Evolutionary conservation across 2,888 invertebrate species (phyloP).

Genomic region (Eilema sororculum): DNA sequence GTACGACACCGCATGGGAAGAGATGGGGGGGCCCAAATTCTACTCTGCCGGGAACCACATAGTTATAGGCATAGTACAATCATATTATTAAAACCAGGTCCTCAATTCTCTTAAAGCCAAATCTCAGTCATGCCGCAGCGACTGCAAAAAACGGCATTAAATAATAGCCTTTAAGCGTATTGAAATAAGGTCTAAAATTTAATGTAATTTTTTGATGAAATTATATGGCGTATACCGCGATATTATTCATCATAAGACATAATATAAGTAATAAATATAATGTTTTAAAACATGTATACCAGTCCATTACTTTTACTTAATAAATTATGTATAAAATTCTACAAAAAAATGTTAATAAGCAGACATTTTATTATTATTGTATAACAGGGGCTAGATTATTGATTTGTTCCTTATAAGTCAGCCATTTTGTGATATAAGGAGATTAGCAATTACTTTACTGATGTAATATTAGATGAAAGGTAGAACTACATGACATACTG

Average conservation of each 20-base stretch:
- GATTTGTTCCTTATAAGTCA: neutral
- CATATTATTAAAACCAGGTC: no score
- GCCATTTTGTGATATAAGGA: neutral
- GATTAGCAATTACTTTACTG: neutral
- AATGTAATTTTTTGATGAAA: neutral
- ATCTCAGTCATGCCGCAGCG: no score
- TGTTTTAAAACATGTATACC: neutral
- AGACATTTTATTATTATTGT: constrained; percentile 10
- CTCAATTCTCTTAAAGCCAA: no score
- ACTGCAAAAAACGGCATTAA: no score
- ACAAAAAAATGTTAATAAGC: constrained; percentile 13
- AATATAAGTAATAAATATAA: neutral
- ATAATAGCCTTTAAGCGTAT: no score
- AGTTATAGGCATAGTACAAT: no score
- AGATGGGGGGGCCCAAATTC: no score
- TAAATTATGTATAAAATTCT: constrained; percentile 31
- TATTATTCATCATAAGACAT: neutral
- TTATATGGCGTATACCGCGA: neutral
- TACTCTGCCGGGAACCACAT: no score
- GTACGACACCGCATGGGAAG: no score
- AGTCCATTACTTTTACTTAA: constrained; percentile 20
- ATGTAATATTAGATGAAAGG: neutral
- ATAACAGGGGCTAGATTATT: constrained; percentile 2
- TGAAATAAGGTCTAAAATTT: no score
- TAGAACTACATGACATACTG: neutral